Conservation (phyloP, 2,888 invertebrate genomes). For the Thecophora atra region DNA sequence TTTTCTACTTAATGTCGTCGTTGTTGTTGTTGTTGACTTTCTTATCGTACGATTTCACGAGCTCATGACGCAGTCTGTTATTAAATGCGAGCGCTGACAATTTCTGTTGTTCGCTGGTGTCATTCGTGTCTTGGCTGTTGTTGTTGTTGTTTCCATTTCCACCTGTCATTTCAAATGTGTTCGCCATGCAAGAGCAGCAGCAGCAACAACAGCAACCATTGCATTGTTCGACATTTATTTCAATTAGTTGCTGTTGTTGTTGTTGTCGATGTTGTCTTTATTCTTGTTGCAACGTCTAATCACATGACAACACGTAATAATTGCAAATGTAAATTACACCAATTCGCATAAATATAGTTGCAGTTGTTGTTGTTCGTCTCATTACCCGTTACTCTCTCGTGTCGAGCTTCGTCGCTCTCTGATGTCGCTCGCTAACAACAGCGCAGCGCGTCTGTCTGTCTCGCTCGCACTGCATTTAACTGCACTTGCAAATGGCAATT, state of each 20-base stretch:
- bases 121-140: conserved; percentile 8
- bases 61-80: conserved; percentile 9
- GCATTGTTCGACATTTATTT: conserved; percentile 30
- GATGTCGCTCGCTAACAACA: neutral
- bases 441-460: conserved; percentile 18
- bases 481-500: neutral
- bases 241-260: conserved; percentile 23
- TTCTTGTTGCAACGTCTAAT: conserved; percentile 27
- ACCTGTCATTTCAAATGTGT: conserved; percentile 24
- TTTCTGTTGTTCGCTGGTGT: conserved; percentile 18
- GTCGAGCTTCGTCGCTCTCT: no score
- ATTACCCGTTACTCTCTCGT: no score
- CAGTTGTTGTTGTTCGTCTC: conserved; percentile 12
- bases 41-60: neutral
- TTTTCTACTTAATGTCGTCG: neutral
- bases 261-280: conserved; percentile 9
- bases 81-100: conserved; percentile 12
- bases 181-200: neutral
- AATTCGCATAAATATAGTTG: no score
- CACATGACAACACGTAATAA: conserved; percentile 37
- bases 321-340: conserved; percentile 35
- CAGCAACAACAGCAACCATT: conserved; percentile 12
- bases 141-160: conserved; percentile 29
- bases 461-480: conserved; percentile 16
- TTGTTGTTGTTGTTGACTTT: neutral